Conservation (phyloP, 2,797 vertebrate genomes). For the Typhlichthys eigenmanni region DNA sequence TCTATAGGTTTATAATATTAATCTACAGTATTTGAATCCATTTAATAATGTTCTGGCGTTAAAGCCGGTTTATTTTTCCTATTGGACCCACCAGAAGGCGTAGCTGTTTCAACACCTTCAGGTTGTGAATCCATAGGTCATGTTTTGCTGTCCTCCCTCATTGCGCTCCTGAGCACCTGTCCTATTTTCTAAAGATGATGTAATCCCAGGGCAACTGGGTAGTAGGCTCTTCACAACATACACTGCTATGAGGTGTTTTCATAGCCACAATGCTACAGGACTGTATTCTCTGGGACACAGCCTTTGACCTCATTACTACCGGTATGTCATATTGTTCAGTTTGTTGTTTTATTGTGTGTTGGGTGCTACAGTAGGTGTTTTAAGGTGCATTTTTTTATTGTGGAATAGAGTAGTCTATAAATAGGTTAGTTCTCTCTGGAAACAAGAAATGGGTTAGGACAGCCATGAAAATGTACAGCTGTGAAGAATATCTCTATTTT, state of each 20-base stretch:
- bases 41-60: not conserved
- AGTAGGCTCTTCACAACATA: slow-evolving; percentile 6
- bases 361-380: not conserved
- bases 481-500: no score
- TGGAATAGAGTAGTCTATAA: no score
- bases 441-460: no score
- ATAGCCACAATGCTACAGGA: not conserved
- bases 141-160: slow-evolving; percentile 19
- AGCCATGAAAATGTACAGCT: no score
- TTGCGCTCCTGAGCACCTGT: slow-evolving; percentile 17
- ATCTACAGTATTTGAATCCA: no score
- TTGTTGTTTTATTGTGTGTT: not conserved
- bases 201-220: slow-evolving; percentile 15
- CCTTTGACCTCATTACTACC: no score
- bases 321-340: not conserved
- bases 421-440: no score
- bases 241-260: not conserved
- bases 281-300: not conserved
- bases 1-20: not conserved
- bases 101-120: slow-evolving; percentile 30
- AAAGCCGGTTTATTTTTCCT: slow-evolving; percentile 9
- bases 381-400: no score
- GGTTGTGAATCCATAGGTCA: slow-evolving; percentile 44
- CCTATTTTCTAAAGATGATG: slow-evolving; percentile 38
- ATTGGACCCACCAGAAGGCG: slow-evolving; percentile 23